Evolutionary conservation across 2,888 invertebrate genomes (phyloP).

Genomic region (Mimachlamys varia): DNA sequence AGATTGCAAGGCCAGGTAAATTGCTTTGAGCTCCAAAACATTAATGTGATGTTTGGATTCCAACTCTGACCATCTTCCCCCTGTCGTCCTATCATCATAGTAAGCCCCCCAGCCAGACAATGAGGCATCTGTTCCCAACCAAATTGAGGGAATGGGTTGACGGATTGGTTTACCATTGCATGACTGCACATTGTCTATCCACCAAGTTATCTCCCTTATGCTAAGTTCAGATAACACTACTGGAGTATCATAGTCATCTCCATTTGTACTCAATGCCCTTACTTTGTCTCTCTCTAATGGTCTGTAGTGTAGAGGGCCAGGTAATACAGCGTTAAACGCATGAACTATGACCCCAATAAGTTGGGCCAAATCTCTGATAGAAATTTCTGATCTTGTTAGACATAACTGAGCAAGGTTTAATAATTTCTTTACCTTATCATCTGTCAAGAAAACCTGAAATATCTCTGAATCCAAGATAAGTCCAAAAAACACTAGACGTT

Average conservation of each 20-base stretch:
- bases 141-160: neutral
- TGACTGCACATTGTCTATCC: neutral
- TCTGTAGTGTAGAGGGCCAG: slow-evolving; percentile 37
- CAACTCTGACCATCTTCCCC: neutral
- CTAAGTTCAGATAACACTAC: neutral
- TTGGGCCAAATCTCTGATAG: slow-evolving; percentile 45
- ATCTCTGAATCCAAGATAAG: slow-evolving; percentile 53
- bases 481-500: slow-evolving; percentile 54
- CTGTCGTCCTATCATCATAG: neutral
- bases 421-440: slow-evolving; percentile 53
- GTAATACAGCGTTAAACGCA: slow-evolving; percentile 37
- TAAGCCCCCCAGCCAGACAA: neutral
- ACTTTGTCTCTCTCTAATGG: slow-evolving; percentile 38
- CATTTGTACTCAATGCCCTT: neutral
- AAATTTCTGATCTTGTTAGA: slow-evolving; percentile 9
- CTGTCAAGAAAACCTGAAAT: slow-evolving; percentile 54
- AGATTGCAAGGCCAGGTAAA: neutral
- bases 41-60: neutral
- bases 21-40: neutral
- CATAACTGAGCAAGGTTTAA: slow-evolving; percentile 37
- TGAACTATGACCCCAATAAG: slow-evolving; percentile 49
- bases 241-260: neutral
- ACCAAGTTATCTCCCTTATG: slow-evolving; percentile 1
- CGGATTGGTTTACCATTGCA: neutral
- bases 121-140: neutral